A percentile compares a stretch with the other conserved stretches of the same genome.
These are phyloP conservation scores for Orientallactaga bullata DNA, from an alignment of 2,113 vertebrate genomes.

Conservation along the genomic window DNA sequence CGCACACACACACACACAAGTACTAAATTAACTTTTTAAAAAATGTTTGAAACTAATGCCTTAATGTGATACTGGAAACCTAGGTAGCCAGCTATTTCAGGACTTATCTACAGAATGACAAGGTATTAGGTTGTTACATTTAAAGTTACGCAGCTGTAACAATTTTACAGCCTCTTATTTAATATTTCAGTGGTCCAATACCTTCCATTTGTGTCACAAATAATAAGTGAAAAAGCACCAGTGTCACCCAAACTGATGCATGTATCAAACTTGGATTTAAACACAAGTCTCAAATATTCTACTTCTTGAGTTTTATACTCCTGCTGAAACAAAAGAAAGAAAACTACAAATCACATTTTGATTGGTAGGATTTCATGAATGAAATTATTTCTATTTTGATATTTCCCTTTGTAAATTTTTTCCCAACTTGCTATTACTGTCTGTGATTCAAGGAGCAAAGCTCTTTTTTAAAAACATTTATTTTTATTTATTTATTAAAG, in stretches of 20 bases:
- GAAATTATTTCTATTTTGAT: background rate
- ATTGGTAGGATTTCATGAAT: background rate
- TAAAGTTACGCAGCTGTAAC: slow-evolving; percentile 10
- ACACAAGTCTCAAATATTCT: background rate
- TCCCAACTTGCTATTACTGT: background rate
- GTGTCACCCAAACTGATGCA: background rate
- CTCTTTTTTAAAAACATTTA: too few relatives aligned
- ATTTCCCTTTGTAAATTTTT: background rate
- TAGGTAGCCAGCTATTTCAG: background rate
- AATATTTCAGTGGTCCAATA: background rate
- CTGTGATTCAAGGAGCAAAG: background rate
- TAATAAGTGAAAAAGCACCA: background rate
- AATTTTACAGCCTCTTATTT: slow-evolving; percentile 55
- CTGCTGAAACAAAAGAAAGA: background rate
- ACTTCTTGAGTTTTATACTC: background rate
- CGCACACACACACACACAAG: too few relatives aligned
- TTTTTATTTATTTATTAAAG: too few relatives aligned
- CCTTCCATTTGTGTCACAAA: background rate
- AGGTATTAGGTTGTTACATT: background rate
- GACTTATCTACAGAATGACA: background rate
- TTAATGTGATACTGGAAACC: background rate
- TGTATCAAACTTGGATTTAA: background rate
- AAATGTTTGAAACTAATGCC: slow-evolving; percentile 5
- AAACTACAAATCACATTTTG: background rate
- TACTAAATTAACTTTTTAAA: too few relatives aligned